Conservation (phyloP, 1,140 invertebrate species). For the Octopus bimaculoides region DNA sequence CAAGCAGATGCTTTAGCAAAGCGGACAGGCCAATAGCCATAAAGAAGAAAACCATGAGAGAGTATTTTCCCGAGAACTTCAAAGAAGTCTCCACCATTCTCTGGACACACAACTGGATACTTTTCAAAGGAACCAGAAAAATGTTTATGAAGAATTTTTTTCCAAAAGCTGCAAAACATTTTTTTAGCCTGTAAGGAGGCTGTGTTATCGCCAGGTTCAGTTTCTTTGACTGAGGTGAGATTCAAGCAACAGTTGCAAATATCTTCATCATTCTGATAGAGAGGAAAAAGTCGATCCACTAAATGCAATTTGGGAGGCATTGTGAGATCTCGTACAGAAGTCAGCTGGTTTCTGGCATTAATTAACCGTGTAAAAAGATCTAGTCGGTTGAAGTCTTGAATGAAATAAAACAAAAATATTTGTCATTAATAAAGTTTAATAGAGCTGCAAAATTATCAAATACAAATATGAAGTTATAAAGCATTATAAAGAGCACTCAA, state of each 20-base stretch:
- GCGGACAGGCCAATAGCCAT: slow-evolving; percentile 21
- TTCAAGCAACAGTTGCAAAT: slow-evolving; percentile 6
- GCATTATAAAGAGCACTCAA: too few species aligned
- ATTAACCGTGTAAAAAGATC: neutral
- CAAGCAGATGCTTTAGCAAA: slow-evolving; percentile 20
- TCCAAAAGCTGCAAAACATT: slow-evolving; percentile 24
- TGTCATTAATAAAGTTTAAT: too few species aligned
- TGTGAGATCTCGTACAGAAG: neutral
- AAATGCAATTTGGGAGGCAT: neutral
- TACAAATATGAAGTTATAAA: too few species aligned
- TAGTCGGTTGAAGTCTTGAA: neutral
- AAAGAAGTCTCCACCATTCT: slow-evolving; percentile 19
- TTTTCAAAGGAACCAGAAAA: slow-evolving; percentile 24
- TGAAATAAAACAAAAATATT: neutral
- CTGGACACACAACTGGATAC: slow-evolving; percentile 21
- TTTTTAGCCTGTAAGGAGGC: neutral
- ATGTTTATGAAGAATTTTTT: slow-evolving; percentile 20
- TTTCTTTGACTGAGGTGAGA: neutral
- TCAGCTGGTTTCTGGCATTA: slow-evolving; percentile 1
- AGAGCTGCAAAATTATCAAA: too few species aligned
- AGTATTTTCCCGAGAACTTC: slow-evolving; percentile 22
- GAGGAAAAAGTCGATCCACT: neutral
- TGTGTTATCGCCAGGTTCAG: neutral
- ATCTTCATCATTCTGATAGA: neutral
- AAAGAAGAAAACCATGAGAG: slow-evolving; percentile 21